Evolutionary conservation across 2,797 vertebrate species (phyloP).

Genomic region (Macropodus opercularis): DNA sequence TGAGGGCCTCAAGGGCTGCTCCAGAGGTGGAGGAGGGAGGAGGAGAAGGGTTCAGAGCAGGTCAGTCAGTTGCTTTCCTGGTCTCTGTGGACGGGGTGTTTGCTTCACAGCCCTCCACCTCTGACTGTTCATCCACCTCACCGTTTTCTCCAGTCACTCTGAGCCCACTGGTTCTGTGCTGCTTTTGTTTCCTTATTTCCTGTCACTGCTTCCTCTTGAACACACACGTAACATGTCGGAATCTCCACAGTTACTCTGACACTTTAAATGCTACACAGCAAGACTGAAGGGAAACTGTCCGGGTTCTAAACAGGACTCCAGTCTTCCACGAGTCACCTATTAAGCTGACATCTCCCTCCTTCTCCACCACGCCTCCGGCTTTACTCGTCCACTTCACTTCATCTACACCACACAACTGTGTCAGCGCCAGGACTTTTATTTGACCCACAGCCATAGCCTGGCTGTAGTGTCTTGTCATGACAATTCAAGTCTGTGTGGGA

Average conservation of each 20-base stretch:
- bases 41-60: conserved; percentile 24
- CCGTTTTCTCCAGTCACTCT: conserved; percentile 24
- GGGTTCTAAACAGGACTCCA: not conserved
- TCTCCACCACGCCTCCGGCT: conserved; percentile 18
- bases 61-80: conserved; percentile 36
- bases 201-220: conserved; percentile 25
- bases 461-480: conserved; percentile 53
- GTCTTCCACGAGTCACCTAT: conserved; percentile 32
- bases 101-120: conserved; percentile 31
- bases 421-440: conserved; percentile 25
- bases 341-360: conserved; percentile 32
- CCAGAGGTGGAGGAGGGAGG: conserved; percentile 44
- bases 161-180: conserved; percentile 9
- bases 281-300: conserved; percentile 11
- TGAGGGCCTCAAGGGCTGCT: conserved; percentile 39
- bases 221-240: not conserved
- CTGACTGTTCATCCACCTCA: not conserved
- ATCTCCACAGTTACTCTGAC: conserved; percentile 12
- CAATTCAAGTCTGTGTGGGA: conserved; percentile 57
- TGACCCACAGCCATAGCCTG: conserved; percentile 31
- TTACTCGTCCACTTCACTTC: conserved; percentile 24
- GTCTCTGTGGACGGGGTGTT: conserved; percentile 15
- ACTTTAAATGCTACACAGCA: not conserved
- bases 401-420: conserved; percentile 17
- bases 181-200: conserved; percentile 32